These are phyloP conservation scores for Hippocampus guttulatus DNA, from an alignment of 2,113 vertebrate genomes.

Conservation along the genomic window DNA sequence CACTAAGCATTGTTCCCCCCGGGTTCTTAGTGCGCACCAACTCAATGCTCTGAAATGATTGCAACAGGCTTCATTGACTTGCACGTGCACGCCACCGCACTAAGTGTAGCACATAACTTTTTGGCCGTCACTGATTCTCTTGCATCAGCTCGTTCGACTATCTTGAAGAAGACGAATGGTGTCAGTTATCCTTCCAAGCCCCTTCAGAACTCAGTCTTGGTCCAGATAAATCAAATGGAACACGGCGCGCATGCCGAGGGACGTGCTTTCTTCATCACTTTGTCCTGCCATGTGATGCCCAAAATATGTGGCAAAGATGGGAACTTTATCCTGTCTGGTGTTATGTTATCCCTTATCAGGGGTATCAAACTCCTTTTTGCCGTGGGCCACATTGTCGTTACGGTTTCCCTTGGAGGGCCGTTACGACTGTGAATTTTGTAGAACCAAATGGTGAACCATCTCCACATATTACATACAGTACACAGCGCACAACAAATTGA, in stretches of 20 bases:
- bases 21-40: not conserved
- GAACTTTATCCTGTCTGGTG: too few species aligned
- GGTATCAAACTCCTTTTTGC: too few species aligned
- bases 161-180: not conserved
- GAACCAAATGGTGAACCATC: too few species aligned
- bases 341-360: too few species aligned
- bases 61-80: conserved; percentile 11
- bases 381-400: too few species aligned
- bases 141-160: not conserved
- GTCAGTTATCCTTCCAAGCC: not conserved
- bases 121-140: not conserved
- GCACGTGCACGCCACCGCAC: not conserved
- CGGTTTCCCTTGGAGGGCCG: too few species aligned
- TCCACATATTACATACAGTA: too few species aligned
- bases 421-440: too few species aligned
- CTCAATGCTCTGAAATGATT: conserved; percentile 6
- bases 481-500: too few species aligned
- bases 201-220: not conserved
- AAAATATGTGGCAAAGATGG: too few species aligned
- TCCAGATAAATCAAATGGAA: not conserved
- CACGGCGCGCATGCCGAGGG: not conserved
- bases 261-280: too few species aligned
- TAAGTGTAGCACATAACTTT: not conserved
- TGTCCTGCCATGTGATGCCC: too few species aligned
- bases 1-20: not conserved